Base-by-base conservation (phyloP, 2,113 vertebrate species). In the Myiozetetes cayanensis region DNA sequence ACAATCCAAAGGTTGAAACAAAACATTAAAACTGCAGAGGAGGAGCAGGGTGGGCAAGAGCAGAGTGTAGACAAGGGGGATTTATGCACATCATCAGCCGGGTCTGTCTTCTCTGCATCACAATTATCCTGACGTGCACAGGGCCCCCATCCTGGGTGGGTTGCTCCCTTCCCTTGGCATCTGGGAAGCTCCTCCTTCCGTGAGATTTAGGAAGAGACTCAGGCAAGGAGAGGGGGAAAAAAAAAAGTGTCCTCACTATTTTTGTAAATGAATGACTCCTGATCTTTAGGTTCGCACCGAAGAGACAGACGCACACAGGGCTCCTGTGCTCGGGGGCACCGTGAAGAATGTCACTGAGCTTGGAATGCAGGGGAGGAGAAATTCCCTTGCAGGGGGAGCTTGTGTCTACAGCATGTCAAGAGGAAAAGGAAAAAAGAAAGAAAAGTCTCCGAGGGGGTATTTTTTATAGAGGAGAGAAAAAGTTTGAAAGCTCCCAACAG, bases 281-380 rank as follows among this genome's bases (percentile, higher is more conserved):
- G 95, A 95, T 89, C 80, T 93, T 56, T 68, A 62, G 43, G 78
- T 93, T 96, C 89, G 85, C 93, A 85, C 94, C 89, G 33, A 87
- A 88, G 93, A 91, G 83, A 84, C 89, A 77, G 83, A 37, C 4
- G 23, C 68, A 14, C 61, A 3, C 9, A 7, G 71, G 67, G 67
- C 62, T 79, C 59, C 39, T 3, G 65, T 10, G 91, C 95, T 92
- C 61, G 35, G 0, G 86, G 94, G 93, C 93, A 75, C 56, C 8
- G 1, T 10, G 52, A 52, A 68, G 91, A 96, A 97, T 96, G 94
- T 97, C 95, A 94, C 94, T 89, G 96, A 96, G 94, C 94, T 94
- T 91, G 77, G 89, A 62, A 49, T 53, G 76, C 87, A 81, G 5
- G 13, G 80, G 33, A 55, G 73, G 16, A 84, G 84, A 94, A 65